phyloP scores from a whole-genome alignment of 2,888 invertebrate species.

The Lymantria dispar region DNA sequence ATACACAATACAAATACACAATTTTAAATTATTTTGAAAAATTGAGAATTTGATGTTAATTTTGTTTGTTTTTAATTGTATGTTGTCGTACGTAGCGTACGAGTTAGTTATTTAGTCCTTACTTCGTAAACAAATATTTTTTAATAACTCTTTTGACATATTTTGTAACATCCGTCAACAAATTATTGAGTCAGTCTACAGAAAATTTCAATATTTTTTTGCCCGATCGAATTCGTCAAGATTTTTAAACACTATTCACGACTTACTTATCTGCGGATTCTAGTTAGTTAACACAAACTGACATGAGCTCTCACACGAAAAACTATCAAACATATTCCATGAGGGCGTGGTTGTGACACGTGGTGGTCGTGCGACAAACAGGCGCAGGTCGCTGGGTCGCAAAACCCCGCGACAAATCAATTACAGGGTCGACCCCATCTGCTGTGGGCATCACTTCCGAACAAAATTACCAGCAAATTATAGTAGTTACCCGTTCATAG shows the following conservation, averaged over 20 bases:
- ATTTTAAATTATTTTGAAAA: no score
- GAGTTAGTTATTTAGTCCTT: no score
- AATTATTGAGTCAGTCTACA: no score
- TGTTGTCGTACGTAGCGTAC: no score
- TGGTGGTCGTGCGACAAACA: slow-evolving; percentile 49
- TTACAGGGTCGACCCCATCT: slow-evolving; percentile 56
- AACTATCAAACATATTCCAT: slow-evolving; percentile 45
- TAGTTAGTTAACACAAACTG: slow-evolving; percentile 33
- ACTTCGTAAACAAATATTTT: no score
- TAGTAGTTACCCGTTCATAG: slow-evolving; percentile 67
- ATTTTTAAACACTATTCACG: background rate
- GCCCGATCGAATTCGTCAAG: no score
- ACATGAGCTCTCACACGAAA: slow-evolving; percentile 59
- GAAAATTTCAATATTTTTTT: no score
- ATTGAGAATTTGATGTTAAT: no score
- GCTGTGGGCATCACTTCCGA: slow-evolving; percentile 60
- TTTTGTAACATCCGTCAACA: no score
- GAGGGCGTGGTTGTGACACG: slow-evolving; percentile 51
- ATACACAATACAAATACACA: no score
- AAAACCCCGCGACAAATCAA: slow-evolving; percentile 74
- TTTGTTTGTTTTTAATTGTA: no score
- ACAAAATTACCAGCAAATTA: slow-evolving; percentile 75
- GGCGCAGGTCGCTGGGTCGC: slow-evolving; percentile 34
- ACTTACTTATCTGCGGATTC: slow-evolving; percentile 9
- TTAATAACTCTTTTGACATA: no score